Base-by-base conservation (phyloP, 1,140 invertebrate species). In the Pinna nobilis region DNA sequence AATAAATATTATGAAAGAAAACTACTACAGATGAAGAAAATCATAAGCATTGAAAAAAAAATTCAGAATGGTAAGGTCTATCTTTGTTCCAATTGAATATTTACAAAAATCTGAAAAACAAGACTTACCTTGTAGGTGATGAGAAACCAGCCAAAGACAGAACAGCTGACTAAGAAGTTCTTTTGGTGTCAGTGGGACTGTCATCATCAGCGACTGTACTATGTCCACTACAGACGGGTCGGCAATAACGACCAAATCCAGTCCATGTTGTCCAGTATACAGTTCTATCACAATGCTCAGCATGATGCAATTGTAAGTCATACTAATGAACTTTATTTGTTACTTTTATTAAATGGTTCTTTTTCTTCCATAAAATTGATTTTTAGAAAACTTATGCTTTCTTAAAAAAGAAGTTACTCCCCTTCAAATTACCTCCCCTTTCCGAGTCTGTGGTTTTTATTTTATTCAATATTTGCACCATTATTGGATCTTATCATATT, bases 151-250 rank as follows among this genome's bases (percentile, higher is more conserved):
- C 86, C 86, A 39, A 74, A 79, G 15, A 85, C 84, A 55, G 83
- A 84, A 49, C 84, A 85, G 67, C 57, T 86, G 3, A 74, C 79
- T 0, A 82, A 80, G 60, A 85, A 84, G 59, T 87, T 86, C 76
- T 75, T 83, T 6, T 87, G 86, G 86, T 82, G 80, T 72, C 85
- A 86, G 74, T 87, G 86, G 86, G 86, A 87, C 44, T 53, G 55
- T 7, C 32, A 61, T 18, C 60, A 81, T n/a, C 86, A 86, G 65
- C 76, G 78, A 9, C 64, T 87, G 23, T 84, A 85, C 64, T 86
- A 83, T 65, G 74, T 87, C 15, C 74, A 82, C 57, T 80, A 82
- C 32, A 44, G 74, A 2, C 67, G 74, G 3, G 66, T 72, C 20
- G 76, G 63, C 13, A 23, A 68, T 20, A 57, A 37, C 15, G 57